Base-by-base conservation (phyloP, 1,140 invertebrate genomes). In the Papilio glaucus region DNA sequence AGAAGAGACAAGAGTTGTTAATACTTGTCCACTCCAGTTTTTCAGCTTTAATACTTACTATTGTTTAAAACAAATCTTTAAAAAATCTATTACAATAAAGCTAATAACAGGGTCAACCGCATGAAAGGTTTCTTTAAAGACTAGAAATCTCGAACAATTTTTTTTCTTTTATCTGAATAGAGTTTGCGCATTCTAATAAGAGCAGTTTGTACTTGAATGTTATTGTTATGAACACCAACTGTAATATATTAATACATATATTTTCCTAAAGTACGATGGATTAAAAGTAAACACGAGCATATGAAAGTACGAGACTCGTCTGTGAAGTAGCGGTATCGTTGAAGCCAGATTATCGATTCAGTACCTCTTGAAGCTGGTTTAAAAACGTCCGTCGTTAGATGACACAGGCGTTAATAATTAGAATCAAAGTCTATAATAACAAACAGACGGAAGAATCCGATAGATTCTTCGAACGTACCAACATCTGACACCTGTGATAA, bases 401-500 rank as follows among this genome's bases (percentile, higher is more conserved):
- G 1, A 4, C 39, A 13, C 12, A 45, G 24, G 5, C 49, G 21
- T 24, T 21, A 57, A 57, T 57, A 57, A 57, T 57, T 57, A 57
- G 29, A 33, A 33, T 24, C 62, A 21, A 65, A 65, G 13, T n/a
- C 9, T 38, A 65, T 37, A 65, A 65, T 39, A 65, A 39, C 60
- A 62, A 62, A 62, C 37, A 65, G 18, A 15, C 15, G 33, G 29
- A 41, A 39, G 37, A 39, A 39, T 37, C 29, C 7, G 5, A 37
- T 38, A 18, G 33, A 65, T 65, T 65, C 62, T 15, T 26, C 26
- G 60, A 62, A 62, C 15, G 33, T 8, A 13, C n/a, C 29, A 38
- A 65, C 62, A 18, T 38, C 62, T 1, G 33, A 65, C 62, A 65
- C 62, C 62, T 65, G 62, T 65, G 37, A 65, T 65, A 65, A 65